Conservation (phyloP, 1,140 invertebrate genomes). For the Orius laevigatus region DNA sequence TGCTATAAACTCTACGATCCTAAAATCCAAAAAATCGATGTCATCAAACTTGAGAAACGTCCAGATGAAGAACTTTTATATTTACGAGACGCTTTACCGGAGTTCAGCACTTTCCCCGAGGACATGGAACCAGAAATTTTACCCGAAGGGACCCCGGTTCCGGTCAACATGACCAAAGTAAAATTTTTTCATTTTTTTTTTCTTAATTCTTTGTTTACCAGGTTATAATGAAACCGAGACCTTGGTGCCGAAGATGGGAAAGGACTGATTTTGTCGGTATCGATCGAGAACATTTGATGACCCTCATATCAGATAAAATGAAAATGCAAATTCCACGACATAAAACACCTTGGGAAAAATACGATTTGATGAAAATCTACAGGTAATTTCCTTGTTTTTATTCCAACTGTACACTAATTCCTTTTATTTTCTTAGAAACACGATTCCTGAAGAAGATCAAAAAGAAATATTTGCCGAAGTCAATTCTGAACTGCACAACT, state of each 20-base stretch:
- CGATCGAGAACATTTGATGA: constrained; percentile 35
- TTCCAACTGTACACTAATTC: background rate
- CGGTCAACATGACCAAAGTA: constrained; percentile 76
- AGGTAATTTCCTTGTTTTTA: constrained; percentile 38
- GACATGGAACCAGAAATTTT: constrained; percentile 76
- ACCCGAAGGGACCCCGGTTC: constrained; percentile 59
- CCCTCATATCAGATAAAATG: constrained; percentile 39
- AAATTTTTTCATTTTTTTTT: too few relatives aligned
- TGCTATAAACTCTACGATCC: constrained; percentile 90
- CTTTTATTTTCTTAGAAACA: constrained; percentile 36
- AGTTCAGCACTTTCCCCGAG: constrained; percentile 84
- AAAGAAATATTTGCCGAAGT: constrained; percentile 70
- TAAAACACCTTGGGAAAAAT: constrained; percentile 69
- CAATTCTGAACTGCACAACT: constrained; percentile 49
- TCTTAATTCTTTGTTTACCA: too few relatives aligned
- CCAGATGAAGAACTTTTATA: constrained; percentile 83
- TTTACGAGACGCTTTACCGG: constrained; percentile 78
- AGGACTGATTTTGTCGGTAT: constrained; percentile 60
- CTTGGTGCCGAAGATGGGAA: constrained; percentile 79
- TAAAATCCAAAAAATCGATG: constrained; percentile 74
- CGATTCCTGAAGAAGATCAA: constrained; percentile 77
- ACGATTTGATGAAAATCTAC: constrained; percentile 87
- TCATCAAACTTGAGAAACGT: constrained; percentile 79
- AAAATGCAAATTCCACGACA: constrained; percentile 36
- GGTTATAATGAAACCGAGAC: constrained; percentile 66